Conservation (phyloP, 2,888 invertebrate species). For the Drosophila hamatofila region DNA sequence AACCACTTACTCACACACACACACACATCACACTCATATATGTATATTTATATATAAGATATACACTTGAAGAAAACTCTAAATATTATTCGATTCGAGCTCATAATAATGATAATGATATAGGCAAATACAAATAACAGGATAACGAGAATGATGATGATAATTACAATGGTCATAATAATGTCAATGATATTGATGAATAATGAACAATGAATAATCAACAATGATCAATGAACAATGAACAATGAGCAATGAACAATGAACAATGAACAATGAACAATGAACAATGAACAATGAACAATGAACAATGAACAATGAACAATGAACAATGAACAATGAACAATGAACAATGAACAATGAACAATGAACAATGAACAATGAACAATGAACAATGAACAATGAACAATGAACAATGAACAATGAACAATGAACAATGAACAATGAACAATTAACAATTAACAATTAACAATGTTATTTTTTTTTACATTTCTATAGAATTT, state of each 20-base stretch:
- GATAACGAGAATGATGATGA: too few relatives aligned
- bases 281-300: neutral
- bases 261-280: neutral
- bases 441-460: neutral
- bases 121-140: neutral
- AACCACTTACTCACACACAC: conserved; percentile 23
- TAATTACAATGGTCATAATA: too few relatives aligned
- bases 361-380: neutral
- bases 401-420: neutral
- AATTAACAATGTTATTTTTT: neutral
- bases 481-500: too few relatives aligned
- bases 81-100: neutral
- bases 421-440: neutral
- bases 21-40: neutral
- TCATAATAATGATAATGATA: too few relatives aligned
- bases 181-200: neutral
- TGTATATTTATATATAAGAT: neutral
- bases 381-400: neutral
- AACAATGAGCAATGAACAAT: neutral
- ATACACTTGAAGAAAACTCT: conserved; percentile 15
- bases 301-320: neutral
- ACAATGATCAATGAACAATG: neutral
- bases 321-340: neutral
- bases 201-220: neutral
- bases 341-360: neutral